phyloP scores from a whole-genome alignment of 92 coral and sea anemone species.

The Epizoanthus stellaris region DNA sequence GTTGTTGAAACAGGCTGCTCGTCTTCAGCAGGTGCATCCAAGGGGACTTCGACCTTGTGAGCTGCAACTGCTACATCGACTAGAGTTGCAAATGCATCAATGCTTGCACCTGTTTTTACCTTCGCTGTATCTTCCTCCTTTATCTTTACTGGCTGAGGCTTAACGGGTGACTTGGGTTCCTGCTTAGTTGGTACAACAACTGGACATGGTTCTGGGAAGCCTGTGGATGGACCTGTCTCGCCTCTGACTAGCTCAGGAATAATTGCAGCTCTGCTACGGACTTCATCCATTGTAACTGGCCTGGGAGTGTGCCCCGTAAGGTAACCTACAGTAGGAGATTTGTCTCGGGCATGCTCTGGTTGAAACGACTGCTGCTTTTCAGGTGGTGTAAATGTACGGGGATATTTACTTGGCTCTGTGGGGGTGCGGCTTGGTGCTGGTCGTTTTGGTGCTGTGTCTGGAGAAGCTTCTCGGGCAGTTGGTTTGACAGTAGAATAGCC shows the following conservation, averaged over 20 bases:
- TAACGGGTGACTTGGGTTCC: conserved; percentile 7
- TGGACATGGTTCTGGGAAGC: conserved; percentile 66
- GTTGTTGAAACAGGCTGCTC: neutral
- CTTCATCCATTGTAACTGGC: conserved; percentile 73
- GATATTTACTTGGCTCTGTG: conserved; percentile 52
- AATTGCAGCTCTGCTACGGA: conserved; percentile 79
- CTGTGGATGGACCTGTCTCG: conserved; percentile 37
- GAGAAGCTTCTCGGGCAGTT: conserved; percentile 51
- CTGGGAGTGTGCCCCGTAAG: conserved; percentile 63
- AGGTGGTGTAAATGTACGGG: conserved; percentile 44
- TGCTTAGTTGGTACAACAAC: conserved; percentile 26
- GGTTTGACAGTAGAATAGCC: conserved; percentile 51
- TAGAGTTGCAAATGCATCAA: conserved; percentile 71
- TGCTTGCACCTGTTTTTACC: conserved; percentile 15
- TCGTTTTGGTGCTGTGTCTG: conserved; percentile 65
- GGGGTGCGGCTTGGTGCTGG: conserved; percentile 58
- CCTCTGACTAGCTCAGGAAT: conserved; percentile 68
- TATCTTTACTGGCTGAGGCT: conserved; percentile 12
- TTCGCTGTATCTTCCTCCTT: conserved; percentile 30
- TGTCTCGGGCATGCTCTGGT: conserved; percentile 56
- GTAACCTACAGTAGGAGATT: conserved; percentile 68
- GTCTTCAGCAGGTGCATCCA: conserved; percentile 9
- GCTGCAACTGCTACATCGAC: conserved; percentile 87
- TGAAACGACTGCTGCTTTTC: conserved; percentile 33
- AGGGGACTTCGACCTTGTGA: conserved; percentile 71